Evolutionary conservation across 1,140 invertebrate species (phyloP).

Genomic region (fruit fly (Drosophila melanogaster)): DNA sequence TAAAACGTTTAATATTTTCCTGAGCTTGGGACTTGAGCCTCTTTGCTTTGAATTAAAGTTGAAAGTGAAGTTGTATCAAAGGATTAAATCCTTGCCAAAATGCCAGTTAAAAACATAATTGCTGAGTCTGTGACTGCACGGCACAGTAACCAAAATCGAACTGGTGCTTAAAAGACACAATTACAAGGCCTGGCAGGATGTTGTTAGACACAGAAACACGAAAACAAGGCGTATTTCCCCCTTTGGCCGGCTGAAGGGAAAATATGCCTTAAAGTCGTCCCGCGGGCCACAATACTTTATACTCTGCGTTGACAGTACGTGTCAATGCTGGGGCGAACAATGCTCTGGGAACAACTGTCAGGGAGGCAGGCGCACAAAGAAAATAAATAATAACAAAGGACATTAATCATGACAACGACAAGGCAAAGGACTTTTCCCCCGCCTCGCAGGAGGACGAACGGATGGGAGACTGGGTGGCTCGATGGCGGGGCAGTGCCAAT

Average conservation of each 20-base stretch:
- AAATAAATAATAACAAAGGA: conserved; percentile 66
- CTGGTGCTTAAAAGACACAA: conserved; percentile 20
- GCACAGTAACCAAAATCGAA: not conserved
- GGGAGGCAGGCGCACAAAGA: conserved; percentile 42
- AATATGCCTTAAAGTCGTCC: conserved; percentile 32
- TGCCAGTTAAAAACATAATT: not conserved
- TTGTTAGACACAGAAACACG: conserved; percentile 20
- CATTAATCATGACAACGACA: conserved; percentile 65
- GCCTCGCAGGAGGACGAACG: not conserved
- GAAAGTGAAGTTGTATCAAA: not conserved
- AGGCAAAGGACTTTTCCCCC: conserved; percentile 11
- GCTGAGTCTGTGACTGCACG: no score
- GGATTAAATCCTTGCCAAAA: not conserved
- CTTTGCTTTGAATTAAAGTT: no score
- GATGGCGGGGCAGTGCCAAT: conserved; percentile 25
- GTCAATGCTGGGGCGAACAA: conserved; percentile 41
- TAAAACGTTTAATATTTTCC: no score
- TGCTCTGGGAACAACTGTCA: conserved; percentile 44
- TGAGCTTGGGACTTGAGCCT: no score
- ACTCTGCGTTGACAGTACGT: conserved; percentile 48
- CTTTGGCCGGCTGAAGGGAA: conserved; percentile 5
- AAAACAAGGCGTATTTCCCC: conserved; percentile 26
- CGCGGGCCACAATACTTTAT: conserved; percentile 8
- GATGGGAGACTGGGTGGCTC: not conserved
- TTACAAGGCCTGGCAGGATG: conserved; percentile 19